These are phyloP conservation scores for Nothoprocta perdicaria DNA, from an alignment of 2,113 vertebrate species.

Conservation along the genomic window DNA sequence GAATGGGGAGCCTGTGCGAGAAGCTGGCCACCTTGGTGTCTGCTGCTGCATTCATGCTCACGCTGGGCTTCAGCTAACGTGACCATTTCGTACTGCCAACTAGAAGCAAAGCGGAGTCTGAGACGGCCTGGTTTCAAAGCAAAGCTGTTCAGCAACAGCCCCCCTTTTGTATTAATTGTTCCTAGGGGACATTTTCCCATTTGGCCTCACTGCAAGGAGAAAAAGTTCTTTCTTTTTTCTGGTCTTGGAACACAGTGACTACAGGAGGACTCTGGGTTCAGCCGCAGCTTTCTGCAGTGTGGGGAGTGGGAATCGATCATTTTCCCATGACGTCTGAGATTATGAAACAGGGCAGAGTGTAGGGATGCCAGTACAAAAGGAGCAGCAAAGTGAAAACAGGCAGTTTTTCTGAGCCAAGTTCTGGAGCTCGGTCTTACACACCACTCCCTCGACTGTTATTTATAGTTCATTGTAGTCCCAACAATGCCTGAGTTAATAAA, in stretches of 20 bases:
- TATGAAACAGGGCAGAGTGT: background rate
- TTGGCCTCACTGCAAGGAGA: background rate
- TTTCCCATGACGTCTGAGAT: fast-evolving
- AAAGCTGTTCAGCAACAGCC: background rate
- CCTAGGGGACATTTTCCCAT: background rate
- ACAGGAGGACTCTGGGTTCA: background rate
- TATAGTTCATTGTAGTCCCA: background rate
- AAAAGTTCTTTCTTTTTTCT: background rate
- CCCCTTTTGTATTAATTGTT: background rate
- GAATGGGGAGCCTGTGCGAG: background rate
- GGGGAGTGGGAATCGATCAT: background rate
- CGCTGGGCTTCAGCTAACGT: background rate
- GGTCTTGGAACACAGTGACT: background rate
- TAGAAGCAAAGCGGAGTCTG: background rate
- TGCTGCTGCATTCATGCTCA: fast-evolving
- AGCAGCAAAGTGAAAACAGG: background rate
- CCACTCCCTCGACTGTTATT: background rate
- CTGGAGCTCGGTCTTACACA: fast-evolving
- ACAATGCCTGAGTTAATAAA: background rate
- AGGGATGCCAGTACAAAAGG: background rate
- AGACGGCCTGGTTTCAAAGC: background rate
- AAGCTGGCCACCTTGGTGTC: background rate
- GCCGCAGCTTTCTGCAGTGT: background rate
- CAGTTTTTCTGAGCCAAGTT: background rate
- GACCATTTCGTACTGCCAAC: background rate